A percentile compares a stretch with the other conserved stretches of the same genome.
These are phyloP conservation scores for Digitonthophagus gazella DNA, from an alignment of 2,888 invertebrate species.

Conservation along the genomic window DNA sequence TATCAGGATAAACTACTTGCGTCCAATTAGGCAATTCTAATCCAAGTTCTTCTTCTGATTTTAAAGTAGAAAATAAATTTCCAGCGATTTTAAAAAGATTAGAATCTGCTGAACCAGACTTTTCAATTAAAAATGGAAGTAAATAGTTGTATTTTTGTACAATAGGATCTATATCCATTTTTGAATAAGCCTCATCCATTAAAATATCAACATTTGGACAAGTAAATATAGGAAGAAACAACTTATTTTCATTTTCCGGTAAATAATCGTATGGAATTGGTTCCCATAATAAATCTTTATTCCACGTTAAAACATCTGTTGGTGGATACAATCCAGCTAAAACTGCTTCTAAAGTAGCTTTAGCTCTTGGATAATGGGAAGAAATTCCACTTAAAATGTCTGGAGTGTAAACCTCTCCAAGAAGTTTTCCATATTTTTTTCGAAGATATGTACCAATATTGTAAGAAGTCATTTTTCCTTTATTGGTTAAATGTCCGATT, in stretches of 20 bases:
- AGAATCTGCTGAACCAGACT: constrained; percentile 13
- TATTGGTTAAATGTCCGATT: constrained; percentile 69
- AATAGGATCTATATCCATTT: not conserved
- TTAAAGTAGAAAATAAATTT: constrained; percentile 5
- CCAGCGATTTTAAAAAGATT: constrained; percentile 2
- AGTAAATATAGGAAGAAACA: constrained; percentile 10
- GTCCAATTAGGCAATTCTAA: constrained; percentile 50
- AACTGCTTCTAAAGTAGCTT: constrained; percentile 21
- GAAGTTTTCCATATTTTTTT: constrained; percentile 22
- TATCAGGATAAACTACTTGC: constrained; percentile 41
- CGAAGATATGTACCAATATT: constrained; percentile 22
- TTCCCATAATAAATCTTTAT: constrained; percentile 24
- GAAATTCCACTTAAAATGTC: constrained; percentile 17
- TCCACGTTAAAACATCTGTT: constrained; percentile 9
- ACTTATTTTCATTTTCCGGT: constrained; percentile 16
- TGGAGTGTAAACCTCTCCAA: constrained; percentile 20
- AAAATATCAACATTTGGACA: constrained; percentile 13
- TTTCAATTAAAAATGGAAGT: constrained; percentile 9
- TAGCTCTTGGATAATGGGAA: constrained; percentile 19
- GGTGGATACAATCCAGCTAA: constrained; percentile 24
- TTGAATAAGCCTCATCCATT: too few relatives aligned
- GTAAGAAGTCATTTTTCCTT: constrained; percentile 25
- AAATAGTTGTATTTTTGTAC: not conserved
- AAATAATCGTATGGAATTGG: constrained; percentile 21
- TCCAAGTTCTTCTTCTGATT: constrained; percentile 39